Evolutionary conservation across 2,888 invertebrate genomes (phyloP), one percentile per base, ranked within the genome.

Genomic region (Smittia aterrima): DNA sequence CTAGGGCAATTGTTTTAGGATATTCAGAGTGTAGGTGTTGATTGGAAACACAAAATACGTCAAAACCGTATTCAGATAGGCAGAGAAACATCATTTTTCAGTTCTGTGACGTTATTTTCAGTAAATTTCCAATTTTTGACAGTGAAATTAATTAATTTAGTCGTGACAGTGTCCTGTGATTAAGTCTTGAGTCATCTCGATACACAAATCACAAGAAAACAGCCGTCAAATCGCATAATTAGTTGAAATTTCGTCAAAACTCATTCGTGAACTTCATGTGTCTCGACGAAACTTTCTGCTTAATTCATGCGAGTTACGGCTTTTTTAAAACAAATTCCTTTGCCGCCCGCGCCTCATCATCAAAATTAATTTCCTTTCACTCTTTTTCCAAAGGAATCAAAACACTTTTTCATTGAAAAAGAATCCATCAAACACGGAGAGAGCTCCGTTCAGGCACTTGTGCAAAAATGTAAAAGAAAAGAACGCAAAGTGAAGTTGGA

Each of bases 381-480:
- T 7, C 9, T 9, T 3, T 20, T 13, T 18, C 18, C 22, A 13
- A 18, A 58, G 18, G 58, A 58, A 58, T 22, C 58, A 3, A 58
- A 11, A 58, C 9, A 18, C 58, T 22, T 58, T 58, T 58, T 58
- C 20, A 58, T 58, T 22, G 7, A 58, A 58, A 58, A 38, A 4
- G 38, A 38, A 38, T n/a, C n/a, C n/a, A 38, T 9, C 4, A 7
- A 38, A 58, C 9, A 3, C 58, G 58, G n/a, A 47, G 47, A 47
- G n/a, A 9, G 47, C 47, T 22, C 18, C 58, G 22, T 22, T 22
- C 58, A 58, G 58, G 58, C 58, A 58, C 58, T 58, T 67, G 41
- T 67, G 67, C 27, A 67, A 32, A 41, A 67, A 38, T 67, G 40
- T 32, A n/a, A 66, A 27, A 25, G 27, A 25, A 22, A 20, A 62